A percentile compares a stretch with the other conserved stretches of the same genome.
These are phyloP conservation scores for Syritta pipiens DNA, from an alignment of 2,888 invertebrate genomes.

Conservation along the genomic window DNA sequence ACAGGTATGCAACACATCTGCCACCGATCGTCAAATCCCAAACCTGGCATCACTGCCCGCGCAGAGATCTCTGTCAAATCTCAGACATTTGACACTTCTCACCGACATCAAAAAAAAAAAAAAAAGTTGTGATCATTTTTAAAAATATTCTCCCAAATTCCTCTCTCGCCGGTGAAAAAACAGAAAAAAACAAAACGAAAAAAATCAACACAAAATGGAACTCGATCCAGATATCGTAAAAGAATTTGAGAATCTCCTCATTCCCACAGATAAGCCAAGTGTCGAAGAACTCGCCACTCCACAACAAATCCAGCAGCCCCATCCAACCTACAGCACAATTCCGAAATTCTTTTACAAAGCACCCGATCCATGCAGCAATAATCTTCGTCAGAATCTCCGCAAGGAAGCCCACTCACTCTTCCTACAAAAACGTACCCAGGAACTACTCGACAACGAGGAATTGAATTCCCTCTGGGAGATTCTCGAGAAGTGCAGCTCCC, in stretches of 20 bases:
- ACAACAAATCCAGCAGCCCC: constrained; percentile 38
- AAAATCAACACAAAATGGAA: constrained; percentile 72
- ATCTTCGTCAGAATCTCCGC: constrained; percentile 88
- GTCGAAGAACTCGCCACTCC: constrained; percentile 71
- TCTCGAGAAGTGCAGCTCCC: constrained; percentile 88
- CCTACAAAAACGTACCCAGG: constrained; percentile 90
- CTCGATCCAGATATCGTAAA: constrained; percentile 74
- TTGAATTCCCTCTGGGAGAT: constrained; percentile 91
- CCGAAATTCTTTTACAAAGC: constrained; percentile 89
- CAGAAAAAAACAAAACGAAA: background rate
- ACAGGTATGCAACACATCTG: too few species aligned
- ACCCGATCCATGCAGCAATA: constrained; percentile 86
- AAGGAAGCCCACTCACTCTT: constrained; percentile 94
- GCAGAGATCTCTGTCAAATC: too few species aligned
- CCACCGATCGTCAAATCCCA: too few species aligned
- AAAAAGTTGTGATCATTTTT: too few species aligned
- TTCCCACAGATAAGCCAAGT: constrained; percentile 67
- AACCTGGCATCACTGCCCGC: too few species aligned
- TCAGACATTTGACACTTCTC: too few species aligned
- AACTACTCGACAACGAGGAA: constrained; percentile 92
- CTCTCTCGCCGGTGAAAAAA: background rate
- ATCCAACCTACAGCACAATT: constrained; percentile 81
- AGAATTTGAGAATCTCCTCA: constrained; percentile 72
- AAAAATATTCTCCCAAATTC: too few species aligned
- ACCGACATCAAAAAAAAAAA: too few species aligned